Evolutionary conservation across 1,140 invertebrate species (phyloP).

Genomic region (Eupeodes corollae): DNA sequence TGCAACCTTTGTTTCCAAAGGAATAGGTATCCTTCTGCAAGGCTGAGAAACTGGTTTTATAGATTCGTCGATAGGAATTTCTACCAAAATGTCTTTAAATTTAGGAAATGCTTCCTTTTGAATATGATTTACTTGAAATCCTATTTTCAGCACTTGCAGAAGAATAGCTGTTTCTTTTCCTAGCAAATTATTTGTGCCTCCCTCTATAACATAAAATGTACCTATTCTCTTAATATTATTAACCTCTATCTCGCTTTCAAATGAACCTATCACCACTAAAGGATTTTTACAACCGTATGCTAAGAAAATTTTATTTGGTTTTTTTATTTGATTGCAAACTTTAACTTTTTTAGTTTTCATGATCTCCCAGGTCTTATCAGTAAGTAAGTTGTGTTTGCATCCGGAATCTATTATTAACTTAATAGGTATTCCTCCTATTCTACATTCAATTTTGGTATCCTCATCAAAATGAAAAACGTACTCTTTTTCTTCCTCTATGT

Average conservation of each 20-base stretch:
- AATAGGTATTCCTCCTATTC: constrained; percentile 3
- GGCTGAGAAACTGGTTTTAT: constrained; percentile 6
- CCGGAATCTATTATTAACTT: constrained; percentile 12
- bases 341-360: constrained; percentile 4
- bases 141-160: constrained; percentile 8
- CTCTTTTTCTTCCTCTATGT: no score
- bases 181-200: constrained; percentile 8
- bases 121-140: constrained; percentile 2
- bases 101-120: constrained; percentile 10
- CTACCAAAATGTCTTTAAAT: constrained; percentile 8
- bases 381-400: constrained; percentile 8
- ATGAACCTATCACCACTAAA: constrained; percentile 9
- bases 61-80: constrained; percentile 8
- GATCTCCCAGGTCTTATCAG: constrained; percentile 6
- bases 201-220: constrained; percentile 12
- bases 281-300: constrained; percentile 10
- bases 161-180: constrained; percentile 8
- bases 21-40: constrained; percentile 5
- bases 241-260: constrained; percentile 10
- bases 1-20: constrained; percentile 8
- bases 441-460: no score
- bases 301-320: constrained; percentile 7
- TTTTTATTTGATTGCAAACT: constrained; percentile 5
- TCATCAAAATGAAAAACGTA: no score
- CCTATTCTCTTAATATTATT: constrained; percentile 7